phyloP scores from a whole-genome alignment of 1,140 invertebrate species.

The Ips nitidus region DNA sequence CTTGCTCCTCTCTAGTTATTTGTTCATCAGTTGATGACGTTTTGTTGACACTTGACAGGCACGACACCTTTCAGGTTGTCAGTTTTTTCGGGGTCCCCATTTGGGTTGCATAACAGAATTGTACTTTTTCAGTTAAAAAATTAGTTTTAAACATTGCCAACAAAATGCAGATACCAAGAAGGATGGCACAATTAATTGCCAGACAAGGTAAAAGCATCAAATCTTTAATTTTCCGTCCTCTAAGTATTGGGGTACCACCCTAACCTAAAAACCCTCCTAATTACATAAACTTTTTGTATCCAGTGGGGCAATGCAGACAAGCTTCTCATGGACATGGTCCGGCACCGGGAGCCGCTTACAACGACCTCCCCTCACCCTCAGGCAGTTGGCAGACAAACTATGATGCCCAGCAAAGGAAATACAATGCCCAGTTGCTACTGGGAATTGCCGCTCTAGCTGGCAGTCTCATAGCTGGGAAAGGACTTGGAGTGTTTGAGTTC shows the following conservation, averaged over 20 bases:
- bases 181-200: slow-evolving; percentile 5
- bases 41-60: too few species aligned
- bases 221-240: neutral
- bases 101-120: too few species aligned
- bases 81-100: too few species aligned
- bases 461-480: slow-evolving; percentile 61
- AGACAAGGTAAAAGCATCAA: slow-evolving; percentile 7
- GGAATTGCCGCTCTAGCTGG: slow-evolving; percentile 61
- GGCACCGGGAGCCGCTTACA: slow-evolving; percentile 42
- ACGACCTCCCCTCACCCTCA: slow-evolving; percentile 71
- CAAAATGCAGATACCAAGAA: slow-evolving; percentile 26
- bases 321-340: slow-evolving; percentile 13
- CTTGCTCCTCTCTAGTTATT: too few species aligned
- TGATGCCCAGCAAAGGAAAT: slow-evolving; percentile 64
- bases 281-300: neutral
- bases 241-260: neutral
- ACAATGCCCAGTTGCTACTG: slow-evolving; percentile 65
- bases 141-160: neutral
- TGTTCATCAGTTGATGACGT: too few species aligned
- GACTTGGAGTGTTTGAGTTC: slow-evolving; percentile 59
- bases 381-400: slow-evolving; percentile 73
- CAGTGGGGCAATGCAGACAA: slow-evolving; percentile 14
- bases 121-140: neutral
- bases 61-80: too few species aligned
- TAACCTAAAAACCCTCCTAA: neutral